A percentile compares a stretch with the other conserved stretches of the same genome.
These are phyloP conservation scores for Ectobius pallidus DNA, from an alignment of 2,888 invertebrate genomes.

Conservation along the genomic window DNA sequence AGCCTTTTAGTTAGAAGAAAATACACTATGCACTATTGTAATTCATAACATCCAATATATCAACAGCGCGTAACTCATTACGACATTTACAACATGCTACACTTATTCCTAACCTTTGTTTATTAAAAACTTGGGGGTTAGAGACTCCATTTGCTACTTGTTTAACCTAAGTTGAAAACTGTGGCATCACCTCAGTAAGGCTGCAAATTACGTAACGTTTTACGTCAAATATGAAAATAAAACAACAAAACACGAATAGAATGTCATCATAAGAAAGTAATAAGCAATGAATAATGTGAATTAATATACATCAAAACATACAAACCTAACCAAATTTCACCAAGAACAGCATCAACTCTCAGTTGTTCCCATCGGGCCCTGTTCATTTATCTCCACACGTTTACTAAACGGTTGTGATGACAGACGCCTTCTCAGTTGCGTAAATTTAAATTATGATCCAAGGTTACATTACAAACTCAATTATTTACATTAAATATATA, in stretches of 20 bases:
- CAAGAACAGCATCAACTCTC: slow-evolving; percentile 55
- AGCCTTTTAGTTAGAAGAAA: too few species aligned
- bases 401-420: too few species aligned
- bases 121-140: slow-evolving; percentile 17
- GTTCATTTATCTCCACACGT: too few species aligned
- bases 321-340: slow-evolving; percentile 57
- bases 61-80: too few species aligned
- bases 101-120: slow-evolving; percentile 25
- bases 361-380: slow-evolving; percentile 32
- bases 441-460: too few species aligned
- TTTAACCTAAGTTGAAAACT: slow-evolving; percentile 11
- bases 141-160: slow-evolving; percentile 30
- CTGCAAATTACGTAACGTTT: not conserved
- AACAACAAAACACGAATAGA: not conserved
- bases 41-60: too few species aligned
- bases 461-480: too few species aligned
- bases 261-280: not conserved
- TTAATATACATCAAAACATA: slow-evolving; percentile 49
- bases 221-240: not conserved
- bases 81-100: too few species aligned
- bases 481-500: too few species aligned
- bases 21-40: too few species aligned
- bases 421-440: too few species aligned
- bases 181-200: not conserved
- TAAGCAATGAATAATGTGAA: not conserved